Evolutionary conservation across 2,888 invertebrate species (phyloP).

Genomic region (Xylocampa areola): DNA sequence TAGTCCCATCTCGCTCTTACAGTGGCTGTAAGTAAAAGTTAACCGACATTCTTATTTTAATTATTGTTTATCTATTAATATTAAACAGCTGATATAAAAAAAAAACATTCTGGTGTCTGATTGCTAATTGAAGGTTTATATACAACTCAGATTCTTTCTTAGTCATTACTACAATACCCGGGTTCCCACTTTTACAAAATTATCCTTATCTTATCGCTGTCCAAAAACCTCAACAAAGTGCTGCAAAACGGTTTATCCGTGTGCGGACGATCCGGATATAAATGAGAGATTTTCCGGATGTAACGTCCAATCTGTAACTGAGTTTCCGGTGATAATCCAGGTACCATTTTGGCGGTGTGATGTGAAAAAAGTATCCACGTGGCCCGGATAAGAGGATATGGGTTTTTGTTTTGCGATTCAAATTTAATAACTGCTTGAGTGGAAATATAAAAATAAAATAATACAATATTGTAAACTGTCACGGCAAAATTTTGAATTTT

Average conservation of each 20-base stretch:
- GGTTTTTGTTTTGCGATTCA: constrained; percentile 18
- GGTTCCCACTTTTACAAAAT: constrained; percentile 22
- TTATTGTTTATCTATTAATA: too few species aligned
- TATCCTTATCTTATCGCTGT: constrained; percentile 46
- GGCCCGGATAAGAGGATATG: constrained; percentile 27
- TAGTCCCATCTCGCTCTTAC: too few species aligned
- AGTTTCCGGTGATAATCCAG: constrained; percentile 43
- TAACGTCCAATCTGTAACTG: constrained; percentile 50
- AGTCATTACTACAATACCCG: constrained; percentile 15
- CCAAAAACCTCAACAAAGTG: constrained; percentile 50
- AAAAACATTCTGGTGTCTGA: background rate
- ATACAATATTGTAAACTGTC: too few species aligned
- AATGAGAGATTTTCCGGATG: constrained; percentile 59
- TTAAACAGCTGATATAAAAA: too few species aligned
- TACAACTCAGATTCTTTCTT: background rate
- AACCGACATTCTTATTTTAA: too few species aligned
- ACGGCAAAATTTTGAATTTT: too few species aligned
- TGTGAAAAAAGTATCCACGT: constrained; percentile 40
- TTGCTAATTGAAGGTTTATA: background rate
- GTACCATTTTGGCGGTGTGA: constrained; percentile 44
- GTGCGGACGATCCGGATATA: constrained; percentile 47
- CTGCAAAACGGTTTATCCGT: constrained; percentile 49
- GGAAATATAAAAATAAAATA: too few species aligned
- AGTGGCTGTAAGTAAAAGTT: too few species aligned
- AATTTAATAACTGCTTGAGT: constrained; percentile 4